phyloP scores from a whole-genome alignment of 2,888 invertebrate genomes.

The Orthonevra nobilis region DNA sequence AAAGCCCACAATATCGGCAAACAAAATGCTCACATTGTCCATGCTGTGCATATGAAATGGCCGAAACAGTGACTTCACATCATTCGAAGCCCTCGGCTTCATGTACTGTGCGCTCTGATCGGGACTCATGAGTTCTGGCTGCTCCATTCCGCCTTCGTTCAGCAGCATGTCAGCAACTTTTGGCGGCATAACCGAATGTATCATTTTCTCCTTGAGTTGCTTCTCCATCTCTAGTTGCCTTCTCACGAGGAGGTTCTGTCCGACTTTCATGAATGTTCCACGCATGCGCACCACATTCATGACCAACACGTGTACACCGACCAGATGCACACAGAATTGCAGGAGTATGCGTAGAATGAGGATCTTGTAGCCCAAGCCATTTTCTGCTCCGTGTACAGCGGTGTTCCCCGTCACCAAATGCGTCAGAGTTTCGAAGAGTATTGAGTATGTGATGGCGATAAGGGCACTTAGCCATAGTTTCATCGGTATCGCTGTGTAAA shows the following conservation, averaged over 20 bases:
- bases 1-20: slow-evolving; percentile 98
- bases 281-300: slow-evolving; percentile 96
- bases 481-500: slow-evolving; percentile 96
- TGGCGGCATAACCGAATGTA: slow-evolving; percentile 98
- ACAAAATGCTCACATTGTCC: slow-evolving; percentile 97
- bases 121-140: slow-evolving; percentile 70
- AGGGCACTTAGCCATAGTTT: slow-evolving; percentile 92
- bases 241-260: slow-evolving; percentile 93
- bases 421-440: slow-evolving; percentile 90
- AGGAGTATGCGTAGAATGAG: slow-evolving; percentile 87
- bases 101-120: slow-evolving; percentile 75
- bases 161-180: slow-evolving; percentile 93
- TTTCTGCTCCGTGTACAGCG: slow-evolving; percentile 80
- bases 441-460: slow-evolving; percentile 90
- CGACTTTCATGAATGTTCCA: slow-evolving; percentile 97
- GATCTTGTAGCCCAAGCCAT: slow-evolving; percentile 82
- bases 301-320: slow-evolving; percentile 95
- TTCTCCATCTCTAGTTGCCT: slow-evolving; percentile 96
- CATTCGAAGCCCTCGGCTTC: slow-evolving; percentile 77
- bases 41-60: slow-evolving; percentile 98
- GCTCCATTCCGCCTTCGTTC: slow-evolving; percentile 84
- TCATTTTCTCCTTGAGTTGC: slow-evolving; percentile 97
- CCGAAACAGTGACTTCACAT: slow-evolving; percentile 91
- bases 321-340: slow-evolving; percentile 93
- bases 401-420: slow-evolving; percentile 79